These are phyloP conservation scores for Macaria notata DNA, from an alignment of 2,888 invertebrate genomes.

Conservation along the genomic window DNA sequence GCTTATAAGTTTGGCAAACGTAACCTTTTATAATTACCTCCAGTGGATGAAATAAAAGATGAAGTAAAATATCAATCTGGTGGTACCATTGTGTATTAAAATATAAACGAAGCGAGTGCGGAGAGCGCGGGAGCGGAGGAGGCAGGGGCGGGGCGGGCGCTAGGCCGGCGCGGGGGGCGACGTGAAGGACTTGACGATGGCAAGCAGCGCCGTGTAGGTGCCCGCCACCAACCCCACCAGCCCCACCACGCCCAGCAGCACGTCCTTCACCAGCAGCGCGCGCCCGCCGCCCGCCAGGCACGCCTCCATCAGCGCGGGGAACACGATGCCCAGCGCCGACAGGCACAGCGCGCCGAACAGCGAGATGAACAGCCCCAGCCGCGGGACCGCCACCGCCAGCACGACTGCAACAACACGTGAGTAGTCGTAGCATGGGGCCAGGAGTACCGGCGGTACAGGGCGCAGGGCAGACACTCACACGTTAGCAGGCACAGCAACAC, in stretches of 20 bases:
- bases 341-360: conserved; percentile 93
- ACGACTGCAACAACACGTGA: conserved; percentile 82
- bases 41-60: too few relatives aligned
- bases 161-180: conserved; percentile 11
- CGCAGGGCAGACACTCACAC: conserved; percentile 83
- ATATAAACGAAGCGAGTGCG: too few relatives aligned
- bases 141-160: neutral
- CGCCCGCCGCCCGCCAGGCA: conserved; percentile 77
- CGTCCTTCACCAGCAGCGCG: conserved; percentile 73
- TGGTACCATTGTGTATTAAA: too few relatives aligned
- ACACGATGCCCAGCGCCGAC: conserved; percentile 92
- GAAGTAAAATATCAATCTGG: too few relatives aligned
- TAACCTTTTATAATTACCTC: too few relatives aligned
- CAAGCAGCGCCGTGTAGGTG: conserved; percentile 84
- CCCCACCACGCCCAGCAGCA: conserved; percentile 82
- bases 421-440: neutral
- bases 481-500: conserved; percentile 90
- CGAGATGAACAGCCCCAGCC: conserved; percentile 90
- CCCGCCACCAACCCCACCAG: conserved; percentile 85
- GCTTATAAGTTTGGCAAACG: too few relatives aligned
- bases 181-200: conserved; percentile 76
- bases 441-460: neutral
- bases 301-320: conserved; percentile 87
- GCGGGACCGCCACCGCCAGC: conserved; percentile 89
- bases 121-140: neutral